phyloP scores from a whole-genome alignment of 2,888 invertebrate genomes.

The Tetranychus truncatus region DNA sequence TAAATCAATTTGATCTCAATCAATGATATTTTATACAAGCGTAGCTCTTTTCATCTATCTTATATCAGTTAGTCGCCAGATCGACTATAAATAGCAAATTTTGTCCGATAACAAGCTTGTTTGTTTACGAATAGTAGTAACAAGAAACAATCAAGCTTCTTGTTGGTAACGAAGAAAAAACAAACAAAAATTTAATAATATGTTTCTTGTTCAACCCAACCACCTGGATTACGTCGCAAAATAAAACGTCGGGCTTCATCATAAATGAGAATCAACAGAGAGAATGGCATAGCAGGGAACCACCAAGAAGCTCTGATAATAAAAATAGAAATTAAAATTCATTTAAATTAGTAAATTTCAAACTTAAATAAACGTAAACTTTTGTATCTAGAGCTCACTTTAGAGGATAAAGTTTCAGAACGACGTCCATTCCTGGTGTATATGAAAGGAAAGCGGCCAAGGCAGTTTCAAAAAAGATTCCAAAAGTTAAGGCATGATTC shows the following conservation, averaged over 20 bases:
- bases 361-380: conserved; percentile 29
- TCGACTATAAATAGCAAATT: no score
- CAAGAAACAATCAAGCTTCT: no score
- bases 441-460: conserved; percentile 37
- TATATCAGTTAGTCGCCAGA: no score
- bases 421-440: conserved; percentile 35
- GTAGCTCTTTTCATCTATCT: no score
- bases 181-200: conserved; percentile 46
- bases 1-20: no score
- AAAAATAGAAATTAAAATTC: conserved; percentile 23
- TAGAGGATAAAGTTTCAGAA: conserved; percentile 35
- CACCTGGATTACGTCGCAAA: conserved; percentile 88
- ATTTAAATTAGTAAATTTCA: not conserved
- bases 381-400: conserved; percentile 28
- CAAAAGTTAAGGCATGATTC: conserved; percentile 35
- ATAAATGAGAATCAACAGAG: conserved; percentile 93
- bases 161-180: not conserved
- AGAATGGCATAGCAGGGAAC: conserved; percentile 94
- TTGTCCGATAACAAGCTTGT: not conserved
- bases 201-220: conserved; percentile 97
- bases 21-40: no score
- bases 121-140: not conserved
- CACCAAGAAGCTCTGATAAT: conserved; percentile 80
- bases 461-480: conserved; percentile 36
- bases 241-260: conserved; percentile 95